A percentile compares a stretch with the other conserved stretches of the same genome.
phyloP scores from a whole-genome alignment of 2,888 invertebrate species.

The Cosmia pyralina region DNA sequence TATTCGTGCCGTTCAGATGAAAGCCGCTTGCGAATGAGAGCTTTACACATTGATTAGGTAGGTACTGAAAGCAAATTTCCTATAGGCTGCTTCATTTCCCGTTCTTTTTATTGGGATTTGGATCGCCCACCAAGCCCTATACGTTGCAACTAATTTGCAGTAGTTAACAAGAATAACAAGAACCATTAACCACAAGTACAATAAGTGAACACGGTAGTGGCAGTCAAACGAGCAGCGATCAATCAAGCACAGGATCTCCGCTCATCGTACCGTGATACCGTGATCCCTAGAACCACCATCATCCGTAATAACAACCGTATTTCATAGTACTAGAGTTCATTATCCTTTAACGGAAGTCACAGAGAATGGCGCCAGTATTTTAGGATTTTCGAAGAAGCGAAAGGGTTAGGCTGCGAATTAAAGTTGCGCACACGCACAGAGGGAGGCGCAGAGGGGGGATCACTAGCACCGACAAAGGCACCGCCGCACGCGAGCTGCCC shows the following conservation, averaged over 20 bases:
- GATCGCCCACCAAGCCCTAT: conserved; percentile 38
- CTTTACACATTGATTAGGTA: background rate
- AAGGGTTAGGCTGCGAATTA: conserved; percentile 81
- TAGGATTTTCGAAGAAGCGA: conserved; percentile 88
- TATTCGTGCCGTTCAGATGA: background rate
- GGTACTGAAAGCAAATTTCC: background rate
- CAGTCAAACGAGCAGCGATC: conserved; percentile 73
- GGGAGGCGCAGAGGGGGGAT: conserved; percentile 69
- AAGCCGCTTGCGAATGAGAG: background rate
- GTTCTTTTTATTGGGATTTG: background rate
- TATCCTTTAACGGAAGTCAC: conserved; percentile 70
- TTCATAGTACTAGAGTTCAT: conserved; percentile 71
- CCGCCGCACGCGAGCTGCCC: conserved; percentile 89
- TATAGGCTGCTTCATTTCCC: background rate
- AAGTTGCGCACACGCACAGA: conserved; percentile 75
- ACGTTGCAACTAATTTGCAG: conserved; percentile 55
- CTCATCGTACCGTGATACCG: conserved; percentile 86
- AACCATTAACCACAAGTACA: conserved; percentile 67
- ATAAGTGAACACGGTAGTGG: conserved; percentile 64
- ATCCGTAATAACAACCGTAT: conserved; percentile 73
- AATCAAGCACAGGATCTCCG: conserved; percentile 88
- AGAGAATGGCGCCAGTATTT: conserved; percentile 86
- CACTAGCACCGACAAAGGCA: conserved; percentile 85
- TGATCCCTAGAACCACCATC: conserved; percentile 77
- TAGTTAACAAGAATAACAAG: conserved; percentile 65